Evolutionary conservation across 2,113 vertebrate genomes (phyloP), one percentile per base, ranked within the genome.

Genomic region (Mola mola): DNA sequence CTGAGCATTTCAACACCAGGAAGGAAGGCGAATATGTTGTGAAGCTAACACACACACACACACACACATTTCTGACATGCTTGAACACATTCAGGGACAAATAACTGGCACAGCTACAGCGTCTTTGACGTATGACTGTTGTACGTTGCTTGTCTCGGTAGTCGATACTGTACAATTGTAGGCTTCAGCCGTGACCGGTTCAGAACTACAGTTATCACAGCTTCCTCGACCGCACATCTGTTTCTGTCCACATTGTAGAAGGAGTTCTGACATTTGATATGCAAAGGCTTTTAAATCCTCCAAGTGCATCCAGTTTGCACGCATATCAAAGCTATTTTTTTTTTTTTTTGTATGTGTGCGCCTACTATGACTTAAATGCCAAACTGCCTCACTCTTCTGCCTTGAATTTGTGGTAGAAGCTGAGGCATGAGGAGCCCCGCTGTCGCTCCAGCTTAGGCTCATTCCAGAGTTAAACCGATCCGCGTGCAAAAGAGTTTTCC

Each of bases 201-300:
- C 44, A 41, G 29, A 38, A 51, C 51, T 47, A 21, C 56, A 62
- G 31, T 78, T 59, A 73, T 64, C 55, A 17, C 22, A 20, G 20
- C 41, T 51, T 41, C 7, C 17, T 52, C 29, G 63, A 34, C 22
- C 59, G 42, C 64, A 51, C 43, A 62, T 81, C 72, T 84, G 65
- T 84, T 84, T 85, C 62, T 21, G 71, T 80, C 56, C 57, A 74
- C 49, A 61, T 42, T 55, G 82, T 75, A 66, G 83, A 75, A 87
- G 55, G 64, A 83, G 66, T 43, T 2, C 66, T 85, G 71, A 80
- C 82, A 88, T 82, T 82, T 78, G 71, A 78, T 78, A 81, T 81
- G 77, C 72, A 79, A 86, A 86, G 64, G 66, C 69, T 51, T 69
- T 68, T 34, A 64, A 78, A 81, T 78, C 75, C 74, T 66, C 40